Conservation (phyloP, 2,113 vertebrate species). For the Lepidothrix coronata region DNA sequence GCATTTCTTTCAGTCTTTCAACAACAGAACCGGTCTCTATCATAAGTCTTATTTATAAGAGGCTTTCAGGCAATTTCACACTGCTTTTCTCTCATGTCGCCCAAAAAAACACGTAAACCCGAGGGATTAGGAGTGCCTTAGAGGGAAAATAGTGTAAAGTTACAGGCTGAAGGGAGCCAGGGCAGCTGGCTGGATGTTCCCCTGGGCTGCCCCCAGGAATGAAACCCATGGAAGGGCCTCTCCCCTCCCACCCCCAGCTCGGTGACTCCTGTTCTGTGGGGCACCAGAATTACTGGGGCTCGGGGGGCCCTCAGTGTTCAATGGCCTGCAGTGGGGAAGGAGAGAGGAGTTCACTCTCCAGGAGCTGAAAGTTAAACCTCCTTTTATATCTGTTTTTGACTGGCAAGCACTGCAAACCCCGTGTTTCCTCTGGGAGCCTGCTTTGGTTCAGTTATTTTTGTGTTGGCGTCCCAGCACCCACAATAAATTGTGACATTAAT, state of each 20-base stretch:
- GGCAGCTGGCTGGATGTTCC: slow-evolving; percentile 69
- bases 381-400: slow-evolving; percentile 43
- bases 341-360: slow-evolving; percentile 47
- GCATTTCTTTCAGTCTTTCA: slow-evolving; percentile 70
- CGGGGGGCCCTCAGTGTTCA: slow-evolving; percentile 47
- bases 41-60: slow-evolving; percentile 77
- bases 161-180: slow-evolving; percentile 67
- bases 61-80: slow-evolving; percentile 82
- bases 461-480: not conserved
- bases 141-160: slow-evolving; percentile 77
- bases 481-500: slow-evolving; percentile 7
- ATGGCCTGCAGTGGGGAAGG: slow-evolving; percentile 48
- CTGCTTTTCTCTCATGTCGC: slow-evolving; percentile 72
- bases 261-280: slow-evolving; percentile 30
- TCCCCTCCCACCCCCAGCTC: slow-evolving; percentile 35
- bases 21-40: slow-evolving; percentile 72
- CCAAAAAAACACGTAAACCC: slow-evolving; percentile 78
- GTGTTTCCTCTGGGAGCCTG: slow-evolving; percentile 46
- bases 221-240: slow-evolving; percentile 68
- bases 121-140: slow-evolving; percentile 79
- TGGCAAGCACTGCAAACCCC: slow-evolving; percentile 43
- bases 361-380: slow-evolving; percentile 56
- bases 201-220: slow-evolving; percentile 69
- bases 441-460: slow-evolving; percentile 49
- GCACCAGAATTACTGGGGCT: slow-evolving; percentile 52